phyloP scores from a whole-genome alignment of 1,140 invertebrate species.

The Plutomurus gul region DNA sequence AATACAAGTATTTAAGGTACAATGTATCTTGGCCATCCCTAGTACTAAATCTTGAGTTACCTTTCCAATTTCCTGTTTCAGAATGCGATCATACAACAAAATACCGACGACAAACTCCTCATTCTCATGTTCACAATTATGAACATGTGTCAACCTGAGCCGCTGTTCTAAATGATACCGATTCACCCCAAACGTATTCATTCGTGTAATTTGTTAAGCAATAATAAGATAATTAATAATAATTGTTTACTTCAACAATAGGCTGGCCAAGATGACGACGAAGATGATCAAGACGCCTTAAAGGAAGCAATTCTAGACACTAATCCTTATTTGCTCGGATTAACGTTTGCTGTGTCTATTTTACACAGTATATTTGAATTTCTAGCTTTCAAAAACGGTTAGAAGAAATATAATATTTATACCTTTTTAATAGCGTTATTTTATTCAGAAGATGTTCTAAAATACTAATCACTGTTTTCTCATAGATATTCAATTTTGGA shows the following conservation, averaged over 20 bases:
- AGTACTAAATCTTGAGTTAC: too few species aligned
- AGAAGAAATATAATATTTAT: background rate
- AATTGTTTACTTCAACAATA: conserved; percentile 32
- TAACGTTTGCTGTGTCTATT: conserved; percentile 91
- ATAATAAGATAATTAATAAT: conserved; percentile 52
- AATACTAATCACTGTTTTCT: conserved; percentile 53
- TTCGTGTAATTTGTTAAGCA: conserved; percentile 57
- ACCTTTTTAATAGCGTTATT: background rate
- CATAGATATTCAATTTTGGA: conserved; percentile 99
- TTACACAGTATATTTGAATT: conserved; percentile 98
- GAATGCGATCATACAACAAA: too few species aligned
- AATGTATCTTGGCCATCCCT: too few species aligned
- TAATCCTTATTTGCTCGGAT: conserved; percentile 88
- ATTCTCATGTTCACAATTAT: too few species aligned
- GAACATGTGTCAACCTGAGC: too few species aligned
- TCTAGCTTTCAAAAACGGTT: conserved; percentile 98
- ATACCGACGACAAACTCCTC: too few species aligned
- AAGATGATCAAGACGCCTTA: conserved; percentile 94
- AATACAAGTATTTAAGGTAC: too few species aligned
- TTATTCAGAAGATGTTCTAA: background rate
- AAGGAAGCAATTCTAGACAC: conserved; percentile 97
- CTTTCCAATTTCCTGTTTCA: too few species aligned
- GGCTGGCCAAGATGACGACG: conserved; percentile 73
- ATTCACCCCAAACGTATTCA: too few species aligned
- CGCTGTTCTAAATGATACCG: too few species aligned